Evolutionary conservation across 2,888 invertebrate species (phyloP).

Genomic region (Ashinkailepas kermadecensis): DNA sequence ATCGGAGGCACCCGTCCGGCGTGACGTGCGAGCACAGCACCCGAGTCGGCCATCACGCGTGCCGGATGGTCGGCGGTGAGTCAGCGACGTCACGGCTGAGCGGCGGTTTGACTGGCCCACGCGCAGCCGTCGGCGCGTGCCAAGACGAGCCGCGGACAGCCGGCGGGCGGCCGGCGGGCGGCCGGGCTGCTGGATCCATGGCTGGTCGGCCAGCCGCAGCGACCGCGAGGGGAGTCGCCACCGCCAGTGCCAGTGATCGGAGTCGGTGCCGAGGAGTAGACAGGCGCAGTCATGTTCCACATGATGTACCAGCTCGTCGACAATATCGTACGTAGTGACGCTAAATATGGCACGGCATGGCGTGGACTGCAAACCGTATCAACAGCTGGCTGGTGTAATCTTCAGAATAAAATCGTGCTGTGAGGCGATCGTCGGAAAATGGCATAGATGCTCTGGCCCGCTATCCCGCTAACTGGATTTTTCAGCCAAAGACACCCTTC

Average conservation of each 20-base stretch:
- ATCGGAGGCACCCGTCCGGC: neutral
- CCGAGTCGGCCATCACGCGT: neutral
- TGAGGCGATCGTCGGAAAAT: too few species aligned
- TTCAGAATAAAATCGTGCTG: too few species aligned
- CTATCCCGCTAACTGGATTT: too few species aligned
- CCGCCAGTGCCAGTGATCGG: neutral
- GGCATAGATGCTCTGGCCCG: too few species aligned
- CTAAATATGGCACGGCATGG: too few species aligned
- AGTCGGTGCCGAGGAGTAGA: neutral
- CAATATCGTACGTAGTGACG: neutral
- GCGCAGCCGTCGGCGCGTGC: neutral
- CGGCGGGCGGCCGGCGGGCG: neutral
- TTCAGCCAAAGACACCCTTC: too few species aligned
- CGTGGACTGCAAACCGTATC: too few species aligned
- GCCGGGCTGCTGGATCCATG: neutral
- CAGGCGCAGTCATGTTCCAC: neutral
- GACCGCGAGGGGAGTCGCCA: too few species aligned
- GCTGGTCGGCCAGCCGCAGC: too few species aligned
- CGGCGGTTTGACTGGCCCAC: neutral
- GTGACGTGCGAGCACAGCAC: neutral
- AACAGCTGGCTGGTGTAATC: too few species aligned
- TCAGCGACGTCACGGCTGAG: neutral
- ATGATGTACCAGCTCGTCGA: constrained; percentile 10
- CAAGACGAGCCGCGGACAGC: neutral
- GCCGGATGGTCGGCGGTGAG: neutral